These are phyloP conservation scores for Xylocopa sonorina DNA, from an alignment of 1,140 invertebrate genomes.

Conservation along the genomic window DNA sequence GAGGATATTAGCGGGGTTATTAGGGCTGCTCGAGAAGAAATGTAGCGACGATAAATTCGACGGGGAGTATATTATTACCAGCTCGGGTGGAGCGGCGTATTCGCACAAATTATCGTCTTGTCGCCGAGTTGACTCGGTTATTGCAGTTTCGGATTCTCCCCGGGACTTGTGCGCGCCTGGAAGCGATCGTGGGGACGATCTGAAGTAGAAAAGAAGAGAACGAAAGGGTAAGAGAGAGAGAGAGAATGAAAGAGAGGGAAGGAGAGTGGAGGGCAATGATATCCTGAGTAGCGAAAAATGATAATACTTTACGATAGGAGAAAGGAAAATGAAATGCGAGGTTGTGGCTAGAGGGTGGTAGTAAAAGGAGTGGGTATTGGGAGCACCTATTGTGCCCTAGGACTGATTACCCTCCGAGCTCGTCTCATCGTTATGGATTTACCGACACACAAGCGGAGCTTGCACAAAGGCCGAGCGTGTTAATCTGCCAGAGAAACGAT, in stretches of 20 bases:
- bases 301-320: conserved; percentile 54
- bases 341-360: neutral
- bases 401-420: conserved; percentile 45
- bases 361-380: neutral
- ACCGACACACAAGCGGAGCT: conserved; percentile 18
- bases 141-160: conserved; percentile 37
- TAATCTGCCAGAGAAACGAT: conserved; percentile 47
- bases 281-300: conserved; percentile 53
- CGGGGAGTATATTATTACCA: conserved; percentile 41
- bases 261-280: conserved; percentile 34
- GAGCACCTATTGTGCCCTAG: conserved; percentile 54
- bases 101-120: conserved; percentile 52
- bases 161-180: neutral
- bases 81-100: neutral
- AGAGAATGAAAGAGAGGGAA: conserved; percentile 17
- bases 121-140: conserved; percentile 38
- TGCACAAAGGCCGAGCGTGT: conserved; percentile 27
- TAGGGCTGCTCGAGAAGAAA: conserved; percentile 37
- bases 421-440: conserved; percentile 43
- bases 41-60: conserved; percentile 45
- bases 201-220: too few relatives aligned
- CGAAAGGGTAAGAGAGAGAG: neutral
- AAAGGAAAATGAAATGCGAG: conserved; percentile 63
- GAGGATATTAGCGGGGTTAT: conserved; percentile 31
- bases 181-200: conserved; percentile 10